Percentiles rank a stretch among this genome's conserved stretches.
These are phyloP conservation scores for Centropus unirufus DNA, from an alignment of 2,113 vertebrate genomes.

Conservation along the genomic window DNA sequence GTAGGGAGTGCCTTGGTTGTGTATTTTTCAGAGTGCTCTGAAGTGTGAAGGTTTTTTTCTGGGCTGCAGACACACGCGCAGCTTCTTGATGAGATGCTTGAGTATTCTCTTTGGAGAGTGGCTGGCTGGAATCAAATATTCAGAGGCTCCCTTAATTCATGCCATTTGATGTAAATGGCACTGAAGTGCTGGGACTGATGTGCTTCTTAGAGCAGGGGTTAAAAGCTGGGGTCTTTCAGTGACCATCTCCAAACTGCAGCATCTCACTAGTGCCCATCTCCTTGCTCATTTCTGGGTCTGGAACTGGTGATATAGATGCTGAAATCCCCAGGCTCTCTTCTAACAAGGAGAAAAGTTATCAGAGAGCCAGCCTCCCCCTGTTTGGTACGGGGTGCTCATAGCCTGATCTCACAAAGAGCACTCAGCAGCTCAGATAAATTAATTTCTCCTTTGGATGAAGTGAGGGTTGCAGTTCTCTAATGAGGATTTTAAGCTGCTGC, in stretches of 20 bases:
- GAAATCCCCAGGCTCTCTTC: neutral
- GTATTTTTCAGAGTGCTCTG: constrained; percentile 47
- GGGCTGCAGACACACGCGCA: neutral
- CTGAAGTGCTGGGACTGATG: neutral
- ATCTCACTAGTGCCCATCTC: neutral
- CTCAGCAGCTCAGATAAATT: neutral
- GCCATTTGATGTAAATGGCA: neutral
- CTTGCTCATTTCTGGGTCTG: neutral
- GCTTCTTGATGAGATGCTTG: constrained; percentile 28
- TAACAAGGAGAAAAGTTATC: neutral
- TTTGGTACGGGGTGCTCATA: neutral
- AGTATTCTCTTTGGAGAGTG: constrained; percentile 1
- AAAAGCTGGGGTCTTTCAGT: neutral
- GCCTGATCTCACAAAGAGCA: neutral
- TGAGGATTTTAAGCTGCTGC: neutral
- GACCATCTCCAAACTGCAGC: neutral
- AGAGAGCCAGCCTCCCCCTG: neutral
- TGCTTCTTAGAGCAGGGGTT: neutral
- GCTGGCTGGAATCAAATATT: neutral
- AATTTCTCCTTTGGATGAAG: neutral
- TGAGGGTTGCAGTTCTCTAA: neutral
- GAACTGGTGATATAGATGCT: neutral
- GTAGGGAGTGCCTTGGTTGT: neutral
- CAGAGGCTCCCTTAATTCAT: neutral
- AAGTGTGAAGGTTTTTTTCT: constrained; percentile 37